phyloP scores from a whole-genome alignment of 2,797 vertebrate species.

The Paratrypauchen microcephalus region DNA sequence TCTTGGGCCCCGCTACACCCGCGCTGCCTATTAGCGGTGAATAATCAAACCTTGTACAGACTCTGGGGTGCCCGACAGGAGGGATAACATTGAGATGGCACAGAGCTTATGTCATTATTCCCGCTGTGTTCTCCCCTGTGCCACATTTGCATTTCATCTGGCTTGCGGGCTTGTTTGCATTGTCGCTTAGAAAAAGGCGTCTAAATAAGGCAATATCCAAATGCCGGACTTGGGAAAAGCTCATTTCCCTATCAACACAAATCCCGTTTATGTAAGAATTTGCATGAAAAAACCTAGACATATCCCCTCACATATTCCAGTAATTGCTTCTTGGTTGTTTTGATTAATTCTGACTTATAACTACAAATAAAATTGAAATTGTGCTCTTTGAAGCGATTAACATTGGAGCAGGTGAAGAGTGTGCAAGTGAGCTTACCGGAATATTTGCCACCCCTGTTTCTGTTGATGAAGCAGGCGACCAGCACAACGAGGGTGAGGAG shows the following conservation, averaged over 20 bases:
- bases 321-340: constrained; percentile 44
- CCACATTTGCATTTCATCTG: constrained; percentile 57
- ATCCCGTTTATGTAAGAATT: constrained; percentile 37
- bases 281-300: constrained; percentile 48
- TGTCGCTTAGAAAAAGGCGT: constrained; percentile 30
- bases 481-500: constrained; percentile 90
- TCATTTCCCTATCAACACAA: constrained; percentile 47
- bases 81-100: constrained; percentile 51
- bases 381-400: constrained; percentile 46
- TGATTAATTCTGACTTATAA: constrained; percentile 42
- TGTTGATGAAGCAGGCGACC: constrained; percentile 94
- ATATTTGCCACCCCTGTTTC: constrained; percentile 97
- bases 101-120: constrained; percentile 51
- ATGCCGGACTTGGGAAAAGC: constrained; percentile 39
- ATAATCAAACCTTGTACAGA: constrained; percentile 61
- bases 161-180: constrained; percentile 45
- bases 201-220: constrained; percentile 49
- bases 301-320: constrained; percentile 32
- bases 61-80: constrained; percentile 44
- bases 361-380: constrained; percentile 57
- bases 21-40: constrained; percentile 61
- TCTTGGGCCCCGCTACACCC: constrained; percentile 48
- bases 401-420: constrained; percentile 38
- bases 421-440: constrained; percentile 81
- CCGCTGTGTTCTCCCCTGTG: constrained; percentile 29